A percentile compares a stretch with the other conserved stretches of the same genome.
phyloP scores from a whole-genome alignment of 2,888 invertebrate genomes.

The Pachycephus smyrnensis region DNA sequence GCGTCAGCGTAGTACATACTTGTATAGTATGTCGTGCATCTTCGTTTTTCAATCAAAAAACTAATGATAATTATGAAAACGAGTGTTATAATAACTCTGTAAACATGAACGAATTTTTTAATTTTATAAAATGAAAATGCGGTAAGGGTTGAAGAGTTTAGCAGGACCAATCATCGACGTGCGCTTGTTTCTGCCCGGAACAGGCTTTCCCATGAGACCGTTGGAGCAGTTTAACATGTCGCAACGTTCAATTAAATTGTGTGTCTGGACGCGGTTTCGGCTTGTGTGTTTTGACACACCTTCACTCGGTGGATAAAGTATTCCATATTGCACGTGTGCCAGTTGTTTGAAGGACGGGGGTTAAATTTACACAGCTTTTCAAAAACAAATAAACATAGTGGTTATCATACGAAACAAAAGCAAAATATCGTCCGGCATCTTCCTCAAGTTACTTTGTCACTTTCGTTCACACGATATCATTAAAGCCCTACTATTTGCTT shows the following conservation, averaged over 20 bases:
- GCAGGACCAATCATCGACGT: constrained; percentile 17
- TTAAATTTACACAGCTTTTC: constrained; percentile 28
- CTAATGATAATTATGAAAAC: not conserved
- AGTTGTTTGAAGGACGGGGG: constrained; percentile 30
- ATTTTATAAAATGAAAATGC: not conserved
- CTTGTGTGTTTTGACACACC: constrained; percentile 21
- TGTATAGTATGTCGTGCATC: not conserved
- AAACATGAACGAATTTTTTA: not conserved
- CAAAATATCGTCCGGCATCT: not conserved
- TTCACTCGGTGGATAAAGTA: constrained; percentile 32
- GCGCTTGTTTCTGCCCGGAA: constrained; percentile 4
- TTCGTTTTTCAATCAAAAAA: not conserved
- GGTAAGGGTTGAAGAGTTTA: not conserved
- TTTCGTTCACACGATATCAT: too few relatives aligned
- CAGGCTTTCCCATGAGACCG: constrained; percentile 15
- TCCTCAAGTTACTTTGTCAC: not conserved
- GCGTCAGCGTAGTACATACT: not conserved
- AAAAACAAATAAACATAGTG: not conserved
- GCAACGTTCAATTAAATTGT: constrained; percentile 26
- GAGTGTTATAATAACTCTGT: not conserved
- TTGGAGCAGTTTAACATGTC: constrained; percentile 31
- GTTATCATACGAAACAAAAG: not conserved
- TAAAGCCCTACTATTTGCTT: not conserved
- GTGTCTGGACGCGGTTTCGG: constrained; percentile 16
- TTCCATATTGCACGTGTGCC: constrained; percentile 36